A percentile compares a stretch with the other conserved stretches of the same genome.
Evolutionary conservation across 2,888 invertebrate species (phyloP).

Genomic region (Nycteola revayana): DNA sequence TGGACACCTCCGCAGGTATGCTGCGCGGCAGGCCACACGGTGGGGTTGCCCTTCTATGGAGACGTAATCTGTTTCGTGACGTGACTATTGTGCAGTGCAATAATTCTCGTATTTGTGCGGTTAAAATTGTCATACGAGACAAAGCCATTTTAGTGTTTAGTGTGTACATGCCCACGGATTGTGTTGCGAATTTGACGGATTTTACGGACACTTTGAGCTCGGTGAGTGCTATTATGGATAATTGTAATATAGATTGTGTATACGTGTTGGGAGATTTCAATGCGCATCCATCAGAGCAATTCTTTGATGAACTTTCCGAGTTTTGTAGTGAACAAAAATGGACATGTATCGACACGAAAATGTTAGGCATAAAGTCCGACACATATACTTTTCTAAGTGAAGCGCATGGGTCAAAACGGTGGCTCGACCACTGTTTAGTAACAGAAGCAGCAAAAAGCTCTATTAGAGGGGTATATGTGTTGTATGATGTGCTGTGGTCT

Average conservation of each 20-base stretch:
- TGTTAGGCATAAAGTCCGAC: neutral
- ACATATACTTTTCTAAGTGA: slow-evolving; percentile 1
- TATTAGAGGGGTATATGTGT: neutral
- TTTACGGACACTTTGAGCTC: slow-evolving; percentile 2
- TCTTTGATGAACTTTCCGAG: neutral
- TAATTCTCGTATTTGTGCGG: neutral
- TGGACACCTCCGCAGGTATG: slow-evolving; percentile 25
- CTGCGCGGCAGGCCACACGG: slow-evolving; percentile 21
- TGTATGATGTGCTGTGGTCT: slow-evolving; percentile 6
- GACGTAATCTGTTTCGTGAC: slow-evolving; percentile 14
- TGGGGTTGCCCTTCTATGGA: slow-evolving; percentile 26
- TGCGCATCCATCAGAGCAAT: slow-evolving; percentile 2
- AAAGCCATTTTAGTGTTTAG: slow-evolving; percentile 12
- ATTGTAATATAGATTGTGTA: too few species aligned
- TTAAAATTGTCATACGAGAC: neutral
- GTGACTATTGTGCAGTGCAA: slow-evolving; percentile 19
- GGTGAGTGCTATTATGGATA: neutral
- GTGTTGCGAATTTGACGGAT: neutral
- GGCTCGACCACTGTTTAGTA: slow-evolving; percentile 8
- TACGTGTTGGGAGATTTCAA: slow-evolving; percentile 4
- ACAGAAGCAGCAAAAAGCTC: slow-evolving; percentile 1
- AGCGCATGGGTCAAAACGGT: neutral
- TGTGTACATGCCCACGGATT: slow-evolving; percentile 31
- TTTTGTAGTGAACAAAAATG: slow-evolving; percentile 7
- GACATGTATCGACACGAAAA: slow-evolving; percentile 1